Evolutionary conservation across 1,140 invertebrate genomes (phyloP), one percentile per base, ranked within the genome.

Genomic region (Caenorhabditis briggsae): DNA sequence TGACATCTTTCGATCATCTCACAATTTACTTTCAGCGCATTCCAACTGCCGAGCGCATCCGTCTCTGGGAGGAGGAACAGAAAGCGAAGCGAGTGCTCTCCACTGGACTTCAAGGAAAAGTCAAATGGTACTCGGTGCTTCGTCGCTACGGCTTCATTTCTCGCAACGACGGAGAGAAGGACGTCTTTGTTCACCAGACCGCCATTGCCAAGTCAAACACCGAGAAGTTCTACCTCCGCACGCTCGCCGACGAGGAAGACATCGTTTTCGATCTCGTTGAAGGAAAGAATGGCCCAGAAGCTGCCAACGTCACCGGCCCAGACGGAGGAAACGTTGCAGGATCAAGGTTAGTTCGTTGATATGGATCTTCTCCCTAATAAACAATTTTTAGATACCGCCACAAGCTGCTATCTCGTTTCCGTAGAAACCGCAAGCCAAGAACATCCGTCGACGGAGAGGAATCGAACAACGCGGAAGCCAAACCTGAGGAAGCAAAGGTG

Each of bases 261-360:
- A 64, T 88, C n/a, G 12, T 53, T 33, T 88, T 88, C 70, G 88
- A 88, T 82, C 58, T 88, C 25, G 82, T 87, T 2, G 33, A 88
- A 7, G 86, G 86, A 0, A 64, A 43, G n/a, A 88, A 88, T n/a
- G 88, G 88, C 20, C 58, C 59, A 33, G 86, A 88, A 56, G 88
- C 88, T 23, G 82, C 65, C 2, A 83, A 83, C 20, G 82, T 88
- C 16, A 88, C 88, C 20, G 88, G 88, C 1, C 88, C 88, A 9
- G n/a, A 50, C 2, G 88, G 86, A 88, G 58, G 20, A 9, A 59
- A 65, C 14, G 86, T 88, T 20, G 41, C 46, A 6, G 82, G 86
- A n/a, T 87, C 86, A 7, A 55, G 23, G 55, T 82, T 2, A 55
- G 20, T 2, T 41, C 9, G 9, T 33, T 33, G 12, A 16, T 2